Base-by-base conservation (phyloP, 2,888 invertebrate genomes). In the Polyommatus iphigenia region DNA sequence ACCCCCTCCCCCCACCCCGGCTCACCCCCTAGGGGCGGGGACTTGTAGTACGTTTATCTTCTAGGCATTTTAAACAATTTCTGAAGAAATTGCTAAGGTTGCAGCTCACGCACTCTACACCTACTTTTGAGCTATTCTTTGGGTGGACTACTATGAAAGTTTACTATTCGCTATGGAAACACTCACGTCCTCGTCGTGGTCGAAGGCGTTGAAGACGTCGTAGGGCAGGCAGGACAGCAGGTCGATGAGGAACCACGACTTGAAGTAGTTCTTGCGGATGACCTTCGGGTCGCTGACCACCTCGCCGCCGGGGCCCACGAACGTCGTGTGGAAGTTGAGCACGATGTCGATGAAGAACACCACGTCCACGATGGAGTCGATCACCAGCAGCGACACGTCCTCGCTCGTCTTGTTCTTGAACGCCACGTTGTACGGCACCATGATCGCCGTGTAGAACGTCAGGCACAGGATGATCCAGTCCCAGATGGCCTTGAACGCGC, bases 311-410 rank as follows among this genome's bases (percentile, higher is more conserved):
- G 98, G 98, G 76, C 99, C 99, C 86, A 99, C 99, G 94, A 99
- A 99, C 82, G 99, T 99, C 83, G 99, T 99, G 95, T 99, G 99
- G 95, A 99, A 99, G 95, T 99, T 99, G 90, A 99, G 97, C 91
- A 99, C 98, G 93, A 99, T 99, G 95, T 99, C 99, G 94, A 99
- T 99, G 95, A 99, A 99, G 96, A 99, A 99, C 89, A 99, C 99
- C 86, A 99, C 99, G 94, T 99, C 99, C 87, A 99, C 99, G 89
- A 99, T 99, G 84, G 99, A 99, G 95, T 99, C 98, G 92, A 98
- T 98, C 88, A 98, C 98, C 86, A 99, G 96, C 86, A 98, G 95
- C 85, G 98, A 98, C 83, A 98, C 98, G 94, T 98, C 98, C 94
- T 98, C 98, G 91, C 98, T 98, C 84, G 99, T 99, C 95, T 99